A percentile compares a stretch with the other conserved stretches of the same genome.
phyloP scores from a whole-genome alignment of 2,113 vertebrate genomes.

The Dromaius novaehollandiae region DNA sequence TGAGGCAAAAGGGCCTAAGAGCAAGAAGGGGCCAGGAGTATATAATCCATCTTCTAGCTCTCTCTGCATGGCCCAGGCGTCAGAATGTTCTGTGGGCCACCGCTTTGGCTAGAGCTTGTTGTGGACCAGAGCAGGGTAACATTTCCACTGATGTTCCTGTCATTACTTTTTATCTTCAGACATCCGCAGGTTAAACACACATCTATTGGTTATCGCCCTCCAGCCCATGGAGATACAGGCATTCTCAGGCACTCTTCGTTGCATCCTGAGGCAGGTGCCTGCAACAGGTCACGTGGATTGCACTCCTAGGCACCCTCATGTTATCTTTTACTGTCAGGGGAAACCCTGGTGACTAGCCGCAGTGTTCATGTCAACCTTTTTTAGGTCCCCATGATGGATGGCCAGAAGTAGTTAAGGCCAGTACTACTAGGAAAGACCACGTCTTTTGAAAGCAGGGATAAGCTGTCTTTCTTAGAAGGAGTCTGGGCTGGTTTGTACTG shows the following conservation, averaged over 20 bases:
- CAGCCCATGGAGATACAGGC: background rate
- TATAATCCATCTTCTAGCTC: background rate
- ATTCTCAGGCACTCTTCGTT: background rate
- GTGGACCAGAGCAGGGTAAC: background rate
- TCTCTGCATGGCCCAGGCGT: background rate
- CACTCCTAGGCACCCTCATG: background rate
- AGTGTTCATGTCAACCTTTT: background rate
- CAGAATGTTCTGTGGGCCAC: background rate
- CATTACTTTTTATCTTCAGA: background rate
- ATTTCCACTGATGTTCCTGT: background rate
- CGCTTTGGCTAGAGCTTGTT: background rate
- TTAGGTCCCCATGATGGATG: rapidly evolving
- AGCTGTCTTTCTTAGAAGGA: background rate
- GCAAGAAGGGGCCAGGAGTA: background rate
- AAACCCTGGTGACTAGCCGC: background rate
- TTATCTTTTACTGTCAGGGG: background rate
- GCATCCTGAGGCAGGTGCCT: background rate
- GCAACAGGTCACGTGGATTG: background rate
- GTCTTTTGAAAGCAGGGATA: background rate
- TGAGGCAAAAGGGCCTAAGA: background rate
- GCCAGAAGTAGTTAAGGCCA: background rate
- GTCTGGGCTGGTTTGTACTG: background rate
- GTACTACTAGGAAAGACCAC: background rate
- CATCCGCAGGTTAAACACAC: background rate
- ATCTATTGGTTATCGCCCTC: background rate